Base-by-base conservation (phyloP, 2,888 invertebrate genomes). In the Dynastes maya region DNA sequence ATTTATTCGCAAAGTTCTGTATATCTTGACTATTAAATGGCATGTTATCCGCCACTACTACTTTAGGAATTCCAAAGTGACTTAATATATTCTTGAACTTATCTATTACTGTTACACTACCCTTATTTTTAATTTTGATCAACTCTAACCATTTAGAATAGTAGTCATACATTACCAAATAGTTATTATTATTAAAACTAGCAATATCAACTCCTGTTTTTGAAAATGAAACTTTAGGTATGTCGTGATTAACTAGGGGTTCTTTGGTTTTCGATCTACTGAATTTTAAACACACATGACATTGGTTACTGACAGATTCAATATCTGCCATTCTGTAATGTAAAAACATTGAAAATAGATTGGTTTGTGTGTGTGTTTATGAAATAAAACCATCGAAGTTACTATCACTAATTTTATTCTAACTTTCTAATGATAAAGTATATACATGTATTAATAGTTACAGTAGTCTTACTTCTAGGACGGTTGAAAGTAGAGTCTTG, bases 11-110 rank as follows among this genome's bases (percentile, higher is more conserved):
- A 67, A 67, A 45, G n/a, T 37, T n/a, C 9, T 37, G 37, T 9
- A 65, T 37, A 1, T 65, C 65, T n/a, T 65, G n/a, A 40, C 65
- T 40, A 37, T n/a, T 37, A n/a, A 40, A 65, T 37, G 65, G 37
- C 37, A 65, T 65, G 13, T 40, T 65, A n/a, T 67, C 45, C 16
- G 67, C 51, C 55, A 76, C 55, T 9, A 64, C 22, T 8, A 67
- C 1, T 49, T 67, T 16, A 16, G 67, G 67, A 8, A 67, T 67
- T 9, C 67, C 49, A 67, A 45, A 45, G 49, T 49, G 49, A 49
- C 49, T 67, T 49, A 49, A 67, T 67, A 45, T 45, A 53, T 67
- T 8, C 16, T 40, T 65, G 22, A 67, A 45, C 22, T 22, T 67
- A 6, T 40, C 49, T 67, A 67, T 45, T 67, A 67, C 22, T n/a